Conservation (phyloP, 2,797 vertebrate species). For the Pagetopsis macropterus region DNA sequence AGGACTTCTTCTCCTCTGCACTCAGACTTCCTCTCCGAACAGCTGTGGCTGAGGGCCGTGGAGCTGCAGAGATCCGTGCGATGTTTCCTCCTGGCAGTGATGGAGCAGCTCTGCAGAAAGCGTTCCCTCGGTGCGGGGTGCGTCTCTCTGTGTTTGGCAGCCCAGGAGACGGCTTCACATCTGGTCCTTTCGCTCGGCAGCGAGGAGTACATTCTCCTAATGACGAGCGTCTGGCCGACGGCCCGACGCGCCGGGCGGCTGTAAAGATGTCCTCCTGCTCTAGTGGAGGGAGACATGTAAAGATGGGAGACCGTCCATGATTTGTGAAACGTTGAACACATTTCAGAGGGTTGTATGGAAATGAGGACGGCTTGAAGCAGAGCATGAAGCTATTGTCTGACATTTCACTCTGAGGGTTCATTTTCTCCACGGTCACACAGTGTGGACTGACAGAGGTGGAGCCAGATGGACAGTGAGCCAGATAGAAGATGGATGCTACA, state of each 20-base stretch:
- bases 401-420: slow-evolving; percentile 6
- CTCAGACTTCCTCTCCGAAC: slow-evolving; percentile 55
- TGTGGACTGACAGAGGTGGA: slow-evolving; percentile 15
- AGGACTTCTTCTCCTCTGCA: slow-evolving; percentile 33
- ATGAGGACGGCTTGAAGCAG: slow-evolving; percentile 19
- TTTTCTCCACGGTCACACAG: slow-evolving; percentile 32
- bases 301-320: slow-evolving; percentile 33
- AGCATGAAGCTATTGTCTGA: neutral
- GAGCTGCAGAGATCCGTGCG: slow-evolving; percentile 60
- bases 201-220: slow-evolving; percentile 70
- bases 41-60: slow-evolving; percentile 70
- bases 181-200: slow-evolving; percentile 56
- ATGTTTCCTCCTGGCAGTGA: slow-evolving; percentile 64
- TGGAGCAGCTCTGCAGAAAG: slow-evolving; percentile 54
- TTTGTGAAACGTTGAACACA: slow-evolving; percentile 41
- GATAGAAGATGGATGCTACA: slow-evolving; percentile 13
- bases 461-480: slow-evolving; percentile 20
- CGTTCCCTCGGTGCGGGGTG: slow-evolving; percentile 42
- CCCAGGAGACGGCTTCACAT: slow-evolving; percentile 66
- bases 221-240: slow-evolving; percentile 67
- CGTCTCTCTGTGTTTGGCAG: slow-evolving; percentile 62
- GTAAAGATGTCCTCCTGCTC: slow-evolving; percentile 56
- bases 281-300: slow-evolving; percentile 48
- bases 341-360: slow-evolving; percentile 17
- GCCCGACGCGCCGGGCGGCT: slow-evolving; percentile 26